Conservation (phyloP, 64 coral and sea anemone species). For the Montipora cactus region DNA sequence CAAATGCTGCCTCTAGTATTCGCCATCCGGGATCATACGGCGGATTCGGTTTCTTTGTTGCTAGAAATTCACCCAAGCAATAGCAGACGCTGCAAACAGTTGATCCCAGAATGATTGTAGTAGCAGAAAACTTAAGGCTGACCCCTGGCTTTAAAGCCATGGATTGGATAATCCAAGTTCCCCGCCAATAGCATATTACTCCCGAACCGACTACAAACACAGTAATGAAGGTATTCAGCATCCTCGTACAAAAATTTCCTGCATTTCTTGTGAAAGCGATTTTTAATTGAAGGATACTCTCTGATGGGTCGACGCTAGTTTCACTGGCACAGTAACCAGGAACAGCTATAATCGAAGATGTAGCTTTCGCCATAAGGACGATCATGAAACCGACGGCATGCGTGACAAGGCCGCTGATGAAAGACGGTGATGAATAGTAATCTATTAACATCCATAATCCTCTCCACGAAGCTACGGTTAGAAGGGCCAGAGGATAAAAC, state of each 20-base stretch:
- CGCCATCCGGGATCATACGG: background rate
- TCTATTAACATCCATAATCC: slow-evolving; percentile 55
- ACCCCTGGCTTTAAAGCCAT: background rate
- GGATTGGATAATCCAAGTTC: slow-evolving; percentile 33
- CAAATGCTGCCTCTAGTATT: slow-evolving; percentile 37
- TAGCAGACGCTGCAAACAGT: slow-evolving; percentile 8
- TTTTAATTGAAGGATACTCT: background rate
- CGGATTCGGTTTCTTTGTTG: background rate
- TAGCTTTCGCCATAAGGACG: background rate
- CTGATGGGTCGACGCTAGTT: background rate
- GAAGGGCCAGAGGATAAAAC: slow-evolving; percentile 16
- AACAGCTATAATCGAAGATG: slow-evolving; percentile 4
- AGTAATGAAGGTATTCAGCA: slow-evolving; percentile 7
- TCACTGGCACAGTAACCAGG: slow-evolving; percentile 37
- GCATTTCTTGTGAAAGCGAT: background rate
- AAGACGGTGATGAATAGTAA: background rate
- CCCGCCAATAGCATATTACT: slow-evolving; percentile 61
- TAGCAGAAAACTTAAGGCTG: background rate
- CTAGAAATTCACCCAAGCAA: background rate
- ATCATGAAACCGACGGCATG: slow-evolving; percentile 23
- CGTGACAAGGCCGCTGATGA: background rate
- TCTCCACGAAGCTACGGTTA: slow-evolving; percentile 37
- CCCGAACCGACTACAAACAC: slow-evolving; percentile 29
- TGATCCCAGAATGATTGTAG: background rate
- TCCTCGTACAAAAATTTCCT: background rate